Evolutionary conservation across 2,888 invertebrate species (phyloP), one percentile per base, ranked within the genome.

Genomic region (Hypercompe scribonia): DNA sequence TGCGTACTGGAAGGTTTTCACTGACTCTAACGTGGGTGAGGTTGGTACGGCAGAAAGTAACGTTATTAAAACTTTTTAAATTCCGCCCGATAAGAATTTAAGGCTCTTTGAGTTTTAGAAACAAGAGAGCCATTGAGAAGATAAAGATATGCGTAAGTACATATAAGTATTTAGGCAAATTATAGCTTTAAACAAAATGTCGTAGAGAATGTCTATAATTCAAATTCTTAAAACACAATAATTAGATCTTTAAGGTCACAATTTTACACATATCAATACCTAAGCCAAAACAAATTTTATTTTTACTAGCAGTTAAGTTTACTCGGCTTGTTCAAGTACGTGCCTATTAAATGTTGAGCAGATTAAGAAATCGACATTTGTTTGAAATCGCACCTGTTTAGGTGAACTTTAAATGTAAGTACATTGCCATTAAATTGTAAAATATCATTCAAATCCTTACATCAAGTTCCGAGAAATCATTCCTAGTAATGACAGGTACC

Each of bases 11-110:
- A 71, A 65, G 76, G 78, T 66, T 80, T 84, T 77, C 78, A 84
- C 86, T 84, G 74, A 80, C 79, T 81, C 79, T 83, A 74, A 79
- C 81, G 73, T 76, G 74, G 71, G 74, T 73, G 76, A 77, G 66
- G 65, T 80, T 70, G 66, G 46, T 72, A 70, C 21, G n/a, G 65
- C 11, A 73, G 71, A 77, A 79, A 81, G 72, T 78, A 79, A 78
- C 81, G 82, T 85, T 87, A 87, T 89, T 87, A 87, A 89, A 90
- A 90, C 86, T 89, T 90, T 89, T 88, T 80, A 86, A 88, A 87
- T 87, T 70, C 80, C 78, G 81, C 66, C 54, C 79, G 88, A 88
- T 88, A 87, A 86, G 83, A 80, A 74, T 82, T 84, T 76, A 77
- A 82, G 79, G 73, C 76, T 75, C 75, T 82, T 78, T 65, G 73